phyloP scores from a whole-genome alignment of 2,797 vertebrate genomes.

The Mormyrops attenuatus region DNA sequence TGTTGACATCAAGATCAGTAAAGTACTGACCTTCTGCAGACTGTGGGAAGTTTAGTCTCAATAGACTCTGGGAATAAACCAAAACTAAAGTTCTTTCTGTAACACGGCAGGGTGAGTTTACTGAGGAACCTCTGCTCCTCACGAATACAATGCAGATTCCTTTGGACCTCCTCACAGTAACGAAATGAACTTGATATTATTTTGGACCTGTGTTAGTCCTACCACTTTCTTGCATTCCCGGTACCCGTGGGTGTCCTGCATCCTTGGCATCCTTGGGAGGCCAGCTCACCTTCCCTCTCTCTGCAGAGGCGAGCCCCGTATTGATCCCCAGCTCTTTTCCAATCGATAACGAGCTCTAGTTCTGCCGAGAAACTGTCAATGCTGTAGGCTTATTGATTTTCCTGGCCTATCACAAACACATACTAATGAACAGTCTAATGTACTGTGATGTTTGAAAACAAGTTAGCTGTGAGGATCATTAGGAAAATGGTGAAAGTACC shows the following conservation, averaged over 20 bases:
- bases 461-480: background rate
- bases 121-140: background rate
- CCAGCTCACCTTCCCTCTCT: constrained; percentile 24
- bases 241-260: background rate
- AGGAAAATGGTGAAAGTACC: background rate
- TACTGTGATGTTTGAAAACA: constrained; percentile 39
- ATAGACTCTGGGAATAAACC: background rate
- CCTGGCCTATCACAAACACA: constrained; percentile 49
- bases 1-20: background rate
- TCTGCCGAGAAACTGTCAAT: constrained; percentile 46
- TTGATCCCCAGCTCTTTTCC: constrained; percentile 51
- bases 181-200: background rate
- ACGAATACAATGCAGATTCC: background rate
- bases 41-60: background rate
- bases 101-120: background rate
- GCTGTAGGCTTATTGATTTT: constrained; percentile 58
- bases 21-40: background rate
- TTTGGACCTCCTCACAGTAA: background rate
- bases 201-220: background rate
- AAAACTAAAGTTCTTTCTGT: background rate
- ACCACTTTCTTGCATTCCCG: background rate
- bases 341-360: constrained; percentile 58
- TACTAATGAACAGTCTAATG: constrained; percentile 57
- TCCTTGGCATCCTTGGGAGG: background rate
- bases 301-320: constrained; percentile 32